Conservation (phyloP, 2,113 vertebrate species). For the Gymnobelideus leadbeateri region DNA sequence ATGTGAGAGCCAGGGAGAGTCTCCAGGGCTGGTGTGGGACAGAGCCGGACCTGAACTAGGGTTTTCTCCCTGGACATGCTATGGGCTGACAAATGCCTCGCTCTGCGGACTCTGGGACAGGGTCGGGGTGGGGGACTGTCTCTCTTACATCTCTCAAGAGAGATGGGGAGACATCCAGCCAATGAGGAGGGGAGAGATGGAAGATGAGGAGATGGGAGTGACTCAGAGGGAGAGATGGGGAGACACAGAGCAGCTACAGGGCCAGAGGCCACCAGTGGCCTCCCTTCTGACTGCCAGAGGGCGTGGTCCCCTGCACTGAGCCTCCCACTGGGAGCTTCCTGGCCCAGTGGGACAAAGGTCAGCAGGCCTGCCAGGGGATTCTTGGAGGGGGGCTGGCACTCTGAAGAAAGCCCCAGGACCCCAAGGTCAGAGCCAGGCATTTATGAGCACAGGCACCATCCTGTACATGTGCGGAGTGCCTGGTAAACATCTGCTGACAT, state of each 20-base stretch:
- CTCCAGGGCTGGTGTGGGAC: neutral
- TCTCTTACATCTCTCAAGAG: neutral
- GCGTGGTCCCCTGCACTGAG: neutral
- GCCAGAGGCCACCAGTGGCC: neutral
- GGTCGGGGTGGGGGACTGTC: neutral
- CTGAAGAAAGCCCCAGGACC: neutral
- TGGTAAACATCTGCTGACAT: neutral
- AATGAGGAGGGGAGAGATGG: too few species aligned
- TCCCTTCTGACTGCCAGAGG: neutral
- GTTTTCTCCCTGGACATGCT: neutral
- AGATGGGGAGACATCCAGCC: neutral
- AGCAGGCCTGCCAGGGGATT: slow-evolving; percentile 23
- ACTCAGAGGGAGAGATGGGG: neutral
- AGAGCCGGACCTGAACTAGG: neutral
- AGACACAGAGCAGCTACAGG: neutral
- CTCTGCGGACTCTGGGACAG: too few species aligned
- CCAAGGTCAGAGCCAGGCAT: neutral
- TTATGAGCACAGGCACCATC: neutral
- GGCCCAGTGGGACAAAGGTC: slow-evolving; percentile 63
- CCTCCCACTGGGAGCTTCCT: neutral
- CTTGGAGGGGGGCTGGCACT: neutral
- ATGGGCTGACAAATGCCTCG: neutral
- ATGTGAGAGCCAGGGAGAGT: neutral
- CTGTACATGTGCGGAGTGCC: fast-evolving
- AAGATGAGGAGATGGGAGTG: too few species aligned